Base-by-base conservation (phyloP, 2,797 vertebrate species). In the Sylvia borin region DNA sequence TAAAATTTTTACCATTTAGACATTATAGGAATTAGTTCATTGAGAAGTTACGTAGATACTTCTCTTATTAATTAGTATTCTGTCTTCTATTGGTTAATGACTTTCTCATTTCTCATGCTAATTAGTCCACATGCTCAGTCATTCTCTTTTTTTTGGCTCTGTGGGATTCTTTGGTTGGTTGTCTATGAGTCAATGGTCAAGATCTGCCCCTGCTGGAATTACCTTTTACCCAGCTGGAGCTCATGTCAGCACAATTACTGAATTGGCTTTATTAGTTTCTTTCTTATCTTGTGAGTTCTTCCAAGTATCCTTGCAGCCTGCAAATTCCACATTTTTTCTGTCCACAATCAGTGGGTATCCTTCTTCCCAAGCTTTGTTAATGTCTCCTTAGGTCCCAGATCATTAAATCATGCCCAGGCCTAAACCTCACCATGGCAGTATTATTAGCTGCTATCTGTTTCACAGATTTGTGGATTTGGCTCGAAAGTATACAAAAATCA, bases 111-210 rank as follows among this genome's bases (percentile, higher is more conserved):
- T 60, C 42, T 55, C 25, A 21, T 16, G 20, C 20, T 58, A 18
- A 38, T n/a, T 58, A 45, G 7, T 25, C 16, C 19, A 11, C 5
- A 13, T n/a, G 13, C 13, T 45, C 53, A 53, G 29, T 45, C 11
- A 45, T 66, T 58, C 36, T 65, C 24, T 16, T 53, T 17, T 51
- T 66, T 18, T 18, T 31, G 16, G 16, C 8, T 40, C 38, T 21
- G n/a, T 12, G 51, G 9, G 24, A 31, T 45, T 34, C 40, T 43
- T 29, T 5, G 16, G 17, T 13, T 20, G 14, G 13, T 21, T 51
- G 11, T 51, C 51, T 8, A 1, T n/a, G 38, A 65, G 27, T 25
- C 16, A 10, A 7, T n/a, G 16, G 27, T 31, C 0, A 0, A 0
- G 0, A 58, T 16, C 20, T 73, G 22, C 29, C 53, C 45, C 53